Evolutionary conservation across 2,113 vertebrate genomes (phyloP).

Genomic region (Ptychochromis oligacanthus): DNA sequence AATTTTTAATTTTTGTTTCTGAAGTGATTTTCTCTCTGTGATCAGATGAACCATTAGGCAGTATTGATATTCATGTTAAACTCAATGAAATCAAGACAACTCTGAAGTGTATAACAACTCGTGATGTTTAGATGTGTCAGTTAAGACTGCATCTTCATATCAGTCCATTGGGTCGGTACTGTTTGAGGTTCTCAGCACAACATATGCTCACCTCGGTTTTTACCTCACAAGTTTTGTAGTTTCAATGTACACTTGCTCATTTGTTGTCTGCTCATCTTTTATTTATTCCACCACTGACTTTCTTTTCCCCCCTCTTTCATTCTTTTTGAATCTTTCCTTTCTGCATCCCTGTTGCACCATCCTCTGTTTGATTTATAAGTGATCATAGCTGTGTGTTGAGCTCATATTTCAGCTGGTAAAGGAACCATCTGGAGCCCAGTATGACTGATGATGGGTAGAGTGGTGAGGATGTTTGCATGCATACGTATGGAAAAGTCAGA

Average conservation of each 20-base stretch:
- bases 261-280: conserved; percentile 16
- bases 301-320: neutral
- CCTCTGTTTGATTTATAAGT: conserved; percentile 55
- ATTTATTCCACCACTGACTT: neutral
- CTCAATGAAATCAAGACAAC: neutral
- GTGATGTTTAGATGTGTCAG: neutral
- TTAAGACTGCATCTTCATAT: conserved; percentile 1
- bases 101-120: conserved; percentile 5
- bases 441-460: conserved; percentile 21
- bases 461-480: conserved; percentile 16
- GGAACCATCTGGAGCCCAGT: conserved; percentile 37
- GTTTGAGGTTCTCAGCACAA: neutral
- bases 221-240: neutral
- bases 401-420: conserved; percentile 50
- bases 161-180: neutral
- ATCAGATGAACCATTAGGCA: conserved; percentile 1
- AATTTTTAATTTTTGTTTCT: neutral
- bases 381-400: conserved; percentile 20
- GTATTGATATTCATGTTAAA: conserved; percentile 3
- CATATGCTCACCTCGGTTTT: neutral
- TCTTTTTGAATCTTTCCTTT: neutral
- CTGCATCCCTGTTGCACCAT: neutral
- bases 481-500: neutral
- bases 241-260: neutral
- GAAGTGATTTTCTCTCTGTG: neutral